These are phyloP conservation scores for Eleginops maclovinus DNA, from an alignment of 2,113 vertebrate species.

Conservation along the genomic window DNA sequence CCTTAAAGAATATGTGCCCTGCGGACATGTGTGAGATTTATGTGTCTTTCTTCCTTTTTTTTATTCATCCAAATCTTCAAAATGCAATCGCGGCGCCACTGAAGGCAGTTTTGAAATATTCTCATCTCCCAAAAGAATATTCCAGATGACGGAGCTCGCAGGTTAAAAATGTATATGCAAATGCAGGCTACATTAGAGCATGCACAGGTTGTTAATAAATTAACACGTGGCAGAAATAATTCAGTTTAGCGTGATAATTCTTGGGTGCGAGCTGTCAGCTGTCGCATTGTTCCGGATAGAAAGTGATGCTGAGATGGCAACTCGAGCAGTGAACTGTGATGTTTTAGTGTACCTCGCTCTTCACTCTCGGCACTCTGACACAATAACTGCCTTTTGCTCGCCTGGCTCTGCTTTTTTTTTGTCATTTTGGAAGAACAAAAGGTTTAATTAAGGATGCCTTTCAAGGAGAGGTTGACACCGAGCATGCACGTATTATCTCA, in stretches of 20 bases:
- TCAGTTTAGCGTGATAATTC: conserved; percentile 93
- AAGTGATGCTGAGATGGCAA: conserved; percentile 86
- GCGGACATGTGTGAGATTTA: conserved; percentile 75
- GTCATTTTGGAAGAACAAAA: conserved; percentile 76
- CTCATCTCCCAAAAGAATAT: conserved; percentile 75
- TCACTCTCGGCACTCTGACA: conserved; percentile 75
- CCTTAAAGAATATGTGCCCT: conserved; percentile 81
- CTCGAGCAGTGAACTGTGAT: conserved; percentile 85
- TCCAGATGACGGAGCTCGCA: conserved; percentile 78
- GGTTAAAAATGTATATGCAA: conserved; percentile 90
- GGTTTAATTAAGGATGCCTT: conserved; percentile 80
- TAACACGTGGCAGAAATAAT: conserved; percentile 96
- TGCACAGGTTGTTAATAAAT: conserved; percentile 90
- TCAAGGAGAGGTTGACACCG: conserved; percentile 61
- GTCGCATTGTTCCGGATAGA: conserved; percentile 88
- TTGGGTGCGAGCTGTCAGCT: conserved; percentile 91
- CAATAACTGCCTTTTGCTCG: conserved; percentile 80
- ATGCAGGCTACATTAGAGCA: conserved; percentile 87
- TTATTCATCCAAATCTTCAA: conserved; percentile 54
- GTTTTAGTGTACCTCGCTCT: conserved; percentile 80
- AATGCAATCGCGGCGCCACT: conserved; percentile 77
- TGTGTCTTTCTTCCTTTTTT: conserved; percentile 59
- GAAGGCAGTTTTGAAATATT: conserved; percentile 75
- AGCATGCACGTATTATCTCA: conserved; percentile 45
- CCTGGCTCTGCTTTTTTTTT: conserved; percentile 57